Evolutionary conservation across 2,888 invertebrate species (phyloP), one percentile per base, ranked within the genome.

Genomic region (Heliconius aoede): DNA sequence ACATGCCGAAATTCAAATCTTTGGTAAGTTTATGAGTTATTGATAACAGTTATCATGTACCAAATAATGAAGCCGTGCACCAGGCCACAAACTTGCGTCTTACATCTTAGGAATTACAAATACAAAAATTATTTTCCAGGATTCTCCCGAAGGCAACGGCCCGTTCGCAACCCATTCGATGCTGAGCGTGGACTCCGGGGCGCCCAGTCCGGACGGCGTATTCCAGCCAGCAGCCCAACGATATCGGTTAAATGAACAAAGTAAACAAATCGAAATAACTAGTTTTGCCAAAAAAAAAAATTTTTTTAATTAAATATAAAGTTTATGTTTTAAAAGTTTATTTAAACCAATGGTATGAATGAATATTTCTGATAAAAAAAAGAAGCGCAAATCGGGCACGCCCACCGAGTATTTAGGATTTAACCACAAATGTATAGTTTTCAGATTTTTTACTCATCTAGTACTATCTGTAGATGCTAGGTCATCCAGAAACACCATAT

Each of bases 141-240:
- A 92, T 2, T 88, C 90, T 0, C 83, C 88, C 13, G 91, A 91
- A 5, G 83, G 86, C 0, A 88, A 85, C 40, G 78, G 86, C 3
- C 85, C 87, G 77, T 91, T 86, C 81, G 80, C 81, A 0, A 81
- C 89, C 0, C 86, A 85, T 77, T 88, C 89, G 0, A 88, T 86
- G 73, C 86, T 87, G 2, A 91, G 88, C 0, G 86, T 87, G 2
- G 94, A 93, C 82, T 92, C 94, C 0, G 93, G 93, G 0, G 93
- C 94, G 0, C 92, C 92, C 1, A 93, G 93, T 30, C 94, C 94
- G 0, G 94, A 94, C n/a, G 87, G 86, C 80, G 83, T 79, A 72
- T 92, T 86, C 80, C 91, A 91, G 73, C 94, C 94, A 0, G 94
- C 94, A 0, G 88, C 88, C 0, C 90, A 91, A 79, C 84, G 94